These are phyloP conservation scores for Scaptomyza hsui DNA, from an alignment of 1,140 invertebrate genomes.

Conservation along the genomic window DNA sequence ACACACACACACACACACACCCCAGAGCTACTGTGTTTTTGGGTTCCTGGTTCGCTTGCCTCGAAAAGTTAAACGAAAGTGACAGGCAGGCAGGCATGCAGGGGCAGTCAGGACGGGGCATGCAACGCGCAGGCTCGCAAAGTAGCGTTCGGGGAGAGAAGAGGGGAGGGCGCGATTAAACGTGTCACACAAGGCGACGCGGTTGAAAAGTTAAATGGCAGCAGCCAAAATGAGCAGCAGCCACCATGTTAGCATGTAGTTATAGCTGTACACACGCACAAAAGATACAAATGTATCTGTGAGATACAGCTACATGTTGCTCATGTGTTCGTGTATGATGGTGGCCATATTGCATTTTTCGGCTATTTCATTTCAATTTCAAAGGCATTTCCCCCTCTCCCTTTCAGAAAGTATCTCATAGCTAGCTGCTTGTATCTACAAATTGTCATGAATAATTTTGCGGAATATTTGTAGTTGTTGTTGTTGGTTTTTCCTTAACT, in stretches of 20 bases:
- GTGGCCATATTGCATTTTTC: conserved; percentile 73
- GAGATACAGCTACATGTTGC: conserved; percentile 66
- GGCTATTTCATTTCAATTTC: conserved; percentile 48
- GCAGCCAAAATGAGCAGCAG: conserved; percentile 62
- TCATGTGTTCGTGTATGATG: conserved; percentile 46
- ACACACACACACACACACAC: no score
- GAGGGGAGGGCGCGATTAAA: conserved; percentile 64
- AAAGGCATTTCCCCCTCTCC: conserved; percentile 40
- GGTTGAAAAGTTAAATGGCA: conserved; percentile 81
- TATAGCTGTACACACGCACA: conserved; percentile 53
- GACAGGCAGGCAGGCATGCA: conserved; percentile 58
- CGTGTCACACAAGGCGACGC: conserved; percentile 72
- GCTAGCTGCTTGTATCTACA: conserved; percentile 56
- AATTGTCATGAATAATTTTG: conserved; percentile 71
- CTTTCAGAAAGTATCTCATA: conserved; percentile 52
- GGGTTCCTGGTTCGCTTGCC: conserved; percentile 28
- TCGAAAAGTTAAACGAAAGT: conserved; percentile 81
- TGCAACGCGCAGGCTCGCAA: conserved; percentile 52
- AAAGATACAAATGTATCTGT: conserved; percentile 23
- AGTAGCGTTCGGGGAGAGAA: conserved; percentile 18
- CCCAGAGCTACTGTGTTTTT: conserved; percentile 39
- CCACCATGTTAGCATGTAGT: conserved; percentile 78
- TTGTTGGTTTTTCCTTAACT: conserved; percentile 33
- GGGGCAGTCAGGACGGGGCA: conserved; percentile 18
- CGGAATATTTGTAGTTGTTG: conserved; percentile 18